Percentiles rank a stretch among this genome's conserved stretches.
phyloP scores from a whole-genome alignment of 2,888 invertebrate genomes.

The Tinea semifulvella region DNA sequence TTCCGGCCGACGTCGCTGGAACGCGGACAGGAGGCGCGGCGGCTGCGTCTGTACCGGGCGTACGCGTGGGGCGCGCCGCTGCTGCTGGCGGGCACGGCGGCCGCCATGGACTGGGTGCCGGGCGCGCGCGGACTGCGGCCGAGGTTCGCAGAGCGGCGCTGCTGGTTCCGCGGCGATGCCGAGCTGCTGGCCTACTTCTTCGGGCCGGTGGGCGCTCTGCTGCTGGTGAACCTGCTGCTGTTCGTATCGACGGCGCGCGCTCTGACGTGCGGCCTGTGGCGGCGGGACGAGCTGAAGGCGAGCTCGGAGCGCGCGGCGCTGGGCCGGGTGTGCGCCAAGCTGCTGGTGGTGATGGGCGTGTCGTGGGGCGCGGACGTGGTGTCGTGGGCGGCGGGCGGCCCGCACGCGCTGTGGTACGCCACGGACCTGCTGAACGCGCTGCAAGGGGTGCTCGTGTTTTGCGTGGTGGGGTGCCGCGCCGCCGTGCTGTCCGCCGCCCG shows the following conservation, averaged over 20 bases:
- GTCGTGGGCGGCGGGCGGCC: constrained; percentile 85
- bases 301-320: constrained; percentile 77
- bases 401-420: constrained; percentile 79
- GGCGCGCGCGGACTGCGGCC: constrained; percentile 58
- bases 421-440: constrained; percentile 87
- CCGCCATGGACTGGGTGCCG: constrained; percentile 74
- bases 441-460: constrained; percentile 89
- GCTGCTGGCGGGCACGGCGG: constrained; percentile 77
- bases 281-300: constrained; percentile 87
- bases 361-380: constrained; percentile 78
- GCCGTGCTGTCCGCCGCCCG: constrained; percentile 69
- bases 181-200: constrained; percentile 87
- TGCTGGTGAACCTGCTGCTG: constrained; percentile 80
- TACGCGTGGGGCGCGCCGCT: constrained; percentile 90
- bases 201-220: constrained; percentile 82
- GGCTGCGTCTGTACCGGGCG: constrained; percentile 80
- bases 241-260: constrained; percentile 85
- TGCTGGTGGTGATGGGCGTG: constrained; percentile 84
- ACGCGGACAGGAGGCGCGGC: constrained; percentile 83
- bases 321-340: constrained; percentile 85
- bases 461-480: constrained; percentile 89
- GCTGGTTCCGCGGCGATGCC: constrained; percentile 87
- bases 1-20: constrained; percentile 85
- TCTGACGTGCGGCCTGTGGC: constrained; percentile 88
- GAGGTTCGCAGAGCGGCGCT: constrained; percentile 79